Evolutionary conservation across 2,888 invertebrate genomes (phyloP), one percentile per base, ranked within the genome.

Genomic region (Spialia ferax): DNA sequence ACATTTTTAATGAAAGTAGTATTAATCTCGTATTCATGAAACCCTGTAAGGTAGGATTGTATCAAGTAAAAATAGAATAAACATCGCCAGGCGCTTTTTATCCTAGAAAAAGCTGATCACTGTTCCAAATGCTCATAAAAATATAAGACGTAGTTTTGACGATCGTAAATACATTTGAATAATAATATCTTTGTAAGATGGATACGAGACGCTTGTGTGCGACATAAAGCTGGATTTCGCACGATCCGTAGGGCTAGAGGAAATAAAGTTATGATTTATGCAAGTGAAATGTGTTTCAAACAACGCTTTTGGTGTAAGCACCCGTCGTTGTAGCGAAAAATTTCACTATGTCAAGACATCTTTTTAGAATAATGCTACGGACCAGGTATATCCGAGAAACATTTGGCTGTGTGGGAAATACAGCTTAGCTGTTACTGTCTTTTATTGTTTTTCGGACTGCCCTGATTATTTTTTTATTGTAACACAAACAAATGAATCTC

Each of bases 261-360:
- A 85, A 87, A 87, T 86, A 86, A 85, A 85, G 82, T 84, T 84
- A 79, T 86, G 87, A 86, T 87, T 86, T 86, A 86, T 87, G 85
- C 83, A 86, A 84, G 83, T 79, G 81, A 84, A 84, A 83, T 83
- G 81, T 83, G 81, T 81, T 82, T 77, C 79, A 76, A 80, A 81
- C 79, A 80, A 80, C 78, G 77, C 77, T 75, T 73, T 70, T 74
- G 50, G 69, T 76, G 77, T 73, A 75, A 75, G 77, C 75, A 75
- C 75, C 74, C 76, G 71, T 70, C 71, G 70, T 72, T 73, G 69
- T 70, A 69, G 75, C 72, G 75, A 75, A 76, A 79, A 80, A 79
- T 78, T 80, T 74, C 70, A 77, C 76, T 78, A 74, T 74, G 73
- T 73, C 74, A 74, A 73, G 73, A 73, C 60, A 66, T 66, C 59